Evolutionary conservation across 2,113 vertebrate genomes (phyloP), one percentile per base, ranked within the genome.

Genomic region (Steatornis caripensis): DNA sequence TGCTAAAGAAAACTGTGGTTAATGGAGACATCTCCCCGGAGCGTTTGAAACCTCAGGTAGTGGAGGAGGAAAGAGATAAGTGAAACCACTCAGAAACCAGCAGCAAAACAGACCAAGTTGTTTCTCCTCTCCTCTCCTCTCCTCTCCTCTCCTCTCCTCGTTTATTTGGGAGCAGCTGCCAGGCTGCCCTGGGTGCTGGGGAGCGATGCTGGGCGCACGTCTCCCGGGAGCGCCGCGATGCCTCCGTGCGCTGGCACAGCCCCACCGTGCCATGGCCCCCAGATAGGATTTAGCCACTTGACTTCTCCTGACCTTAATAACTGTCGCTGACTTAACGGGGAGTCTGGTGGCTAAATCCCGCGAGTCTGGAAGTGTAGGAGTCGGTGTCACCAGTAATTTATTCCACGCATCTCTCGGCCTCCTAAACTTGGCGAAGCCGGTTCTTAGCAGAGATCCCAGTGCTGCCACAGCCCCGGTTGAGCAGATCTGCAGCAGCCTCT

Each of bases 301-400:
- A 81, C 90, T 97, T 48, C 88, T 95, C 86, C 84, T 97, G 97
- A 97, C 96, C 97, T 96, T 94, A 96, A 96, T 97, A 96, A 96
- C 93, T 34, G 75, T 76, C 0, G 3, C 86, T 94, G 96, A 88
- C 86, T 96, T 95, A 93, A 39, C 83, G 7, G 77, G 87, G 92
- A 97, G 90, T 74, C 76, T 84, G 83, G 88, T 97, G 91, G 80
- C 88, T 96, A 96, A 97, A 96, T 89, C 97, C 94, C 1, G 36
- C 6, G 84, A 96, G 84, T 70, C 95, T 95, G 72, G 68, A 92
- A 97, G 92, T 97, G 97, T 93, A 92, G 95, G 97, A 96, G 97
- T 96, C 84, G 3, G 80, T 95, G 97, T 96, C 96, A 96, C 80
- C 89, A 96, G 84, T 92, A 89, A 97, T 97, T 97, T 97, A 97